Conservation (phyloP, 92 coral and sea anemone genomes). For the Umimayanthus kanabou region DNA sequence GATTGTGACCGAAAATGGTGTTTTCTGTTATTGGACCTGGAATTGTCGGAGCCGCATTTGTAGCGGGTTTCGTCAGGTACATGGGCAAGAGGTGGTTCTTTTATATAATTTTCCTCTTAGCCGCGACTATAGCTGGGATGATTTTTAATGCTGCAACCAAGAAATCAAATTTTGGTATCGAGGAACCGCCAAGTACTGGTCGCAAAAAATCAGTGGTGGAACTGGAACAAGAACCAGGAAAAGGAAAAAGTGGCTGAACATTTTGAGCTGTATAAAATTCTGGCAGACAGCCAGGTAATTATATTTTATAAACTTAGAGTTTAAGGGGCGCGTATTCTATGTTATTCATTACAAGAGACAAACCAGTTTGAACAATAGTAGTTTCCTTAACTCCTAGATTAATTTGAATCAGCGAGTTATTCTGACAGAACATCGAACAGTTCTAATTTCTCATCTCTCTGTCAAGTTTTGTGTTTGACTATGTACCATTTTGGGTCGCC, state of each 20-base stretch:
- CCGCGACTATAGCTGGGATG: slow-evolving; percentile 1
- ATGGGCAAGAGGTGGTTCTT: slow-evolving; percentile 23
- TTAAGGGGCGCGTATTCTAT: too few species aligned
- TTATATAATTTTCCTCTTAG: not conserved
- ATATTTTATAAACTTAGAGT: too few species aligned
- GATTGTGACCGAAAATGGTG: not conserved
- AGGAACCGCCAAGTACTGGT: not conserved
- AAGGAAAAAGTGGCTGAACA: not conserved
- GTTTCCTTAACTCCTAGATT: too few species aligned
- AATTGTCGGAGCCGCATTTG: slow-evolving; percentile 21
- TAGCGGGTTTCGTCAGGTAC: not conserved
- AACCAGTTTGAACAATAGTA: too few species aligned
- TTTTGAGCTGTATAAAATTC: not conserved
- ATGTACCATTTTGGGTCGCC: too few species aligned
- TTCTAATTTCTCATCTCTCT: too few species aligned
- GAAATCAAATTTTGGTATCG: not conserved
- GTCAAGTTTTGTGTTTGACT: too few species aligned
- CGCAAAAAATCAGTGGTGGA: slow-evolving; percentile 5
- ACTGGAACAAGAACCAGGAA: not conserved
- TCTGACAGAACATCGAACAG: too few species aligned
- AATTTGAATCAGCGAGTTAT: too few species aligned
- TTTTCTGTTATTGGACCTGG: slow-evolving; percentile 27
- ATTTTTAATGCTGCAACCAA: slow-evolving; percentile 12
- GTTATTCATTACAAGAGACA: too few species aligned
- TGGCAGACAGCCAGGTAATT: not conserved